Evolutionary conservation across 2,888 invertebrate genomes (phyloP).

Genomic region (Pecten maximus): DNA sequence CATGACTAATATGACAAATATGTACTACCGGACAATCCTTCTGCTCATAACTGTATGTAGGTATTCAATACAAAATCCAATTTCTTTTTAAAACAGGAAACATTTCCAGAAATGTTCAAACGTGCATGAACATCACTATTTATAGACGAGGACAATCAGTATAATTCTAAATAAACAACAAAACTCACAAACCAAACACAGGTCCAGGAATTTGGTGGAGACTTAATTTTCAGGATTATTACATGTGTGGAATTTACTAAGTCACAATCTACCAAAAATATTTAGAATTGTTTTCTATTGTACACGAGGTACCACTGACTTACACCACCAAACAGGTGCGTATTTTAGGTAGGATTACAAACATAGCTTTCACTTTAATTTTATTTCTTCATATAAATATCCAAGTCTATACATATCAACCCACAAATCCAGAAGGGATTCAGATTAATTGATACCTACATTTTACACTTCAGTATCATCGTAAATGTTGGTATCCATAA

Average conservation of each 20-base stretch:
- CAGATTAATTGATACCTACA: background rate
- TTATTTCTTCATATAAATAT: background rate
- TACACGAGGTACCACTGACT: background rate
- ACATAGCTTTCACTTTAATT: background rate
- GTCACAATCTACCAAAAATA: background rate
- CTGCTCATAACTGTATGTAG: background rate
- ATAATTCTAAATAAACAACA: background rate
- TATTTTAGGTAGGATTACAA: background rate
- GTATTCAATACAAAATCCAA: background rate
- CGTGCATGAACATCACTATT: background rate
- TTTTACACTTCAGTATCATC: background rate
- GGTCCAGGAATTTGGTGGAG: background rate
- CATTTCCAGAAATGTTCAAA: background rate
- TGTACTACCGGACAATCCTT: slow-evolving; percentile 22
- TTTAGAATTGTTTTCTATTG: background rate
- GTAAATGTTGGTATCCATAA: background rate
- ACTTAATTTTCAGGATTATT: slow-evolving; percentile 28
- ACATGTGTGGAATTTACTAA: background rate
- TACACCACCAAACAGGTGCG: background rate
- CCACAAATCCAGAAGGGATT: background rate
- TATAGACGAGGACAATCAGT: background rate
- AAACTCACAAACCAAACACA: background rate
- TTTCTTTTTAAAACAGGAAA: slow-evolving; percentile 22
- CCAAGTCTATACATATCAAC: background rate
- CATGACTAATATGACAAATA: background rate